Base-by-base conservation (phyloP, 37 sponge, comb jelly and placozoan species). In the Amphimedon queenslandica region DNA sequence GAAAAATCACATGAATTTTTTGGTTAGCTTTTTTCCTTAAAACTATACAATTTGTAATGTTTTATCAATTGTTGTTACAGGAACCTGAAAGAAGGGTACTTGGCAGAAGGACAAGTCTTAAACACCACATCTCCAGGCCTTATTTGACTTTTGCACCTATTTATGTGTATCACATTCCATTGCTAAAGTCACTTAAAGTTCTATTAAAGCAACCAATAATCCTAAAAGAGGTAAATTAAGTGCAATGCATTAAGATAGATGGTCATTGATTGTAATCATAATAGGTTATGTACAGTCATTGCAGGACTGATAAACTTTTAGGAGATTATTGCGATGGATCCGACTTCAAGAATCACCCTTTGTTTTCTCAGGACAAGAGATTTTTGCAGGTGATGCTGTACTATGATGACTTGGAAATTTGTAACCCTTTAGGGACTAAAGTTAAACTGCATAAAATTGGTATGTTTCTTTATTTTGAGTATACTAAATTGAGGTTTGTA, bases 331-430 rank as follows among this genome's bases (percentile, higher is more conserved):
- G 87, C 71, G 87, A 87, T 80, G 87, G 81, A 8, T 28, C 24
- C 16, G n/a, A 40, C 10, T 76, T 42, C 68, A 63, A 60, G 38
- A 18, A 53, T 24, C 77, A 80, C 63, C 73, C 72, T 20, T 63
- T 87, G 4, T 87, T 75, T 33, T 33, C 25, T 18, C 37, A 33
- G 0, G 66, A 75, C 42, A 32, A 39, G 2, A 47, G 58, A 33
- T 75, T 77, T 37, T 42, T 87, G 42, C 77, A 87, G 63, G 72
- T 87, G 33, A 63, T 64, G 58, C 39, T 80, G 39, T 87, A 80
- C 37, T 87, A 77, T 64, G 87, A 80, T 76, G 81, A 87, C 6
- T 31, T 80, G n/a, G 87, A 86, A 65, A 58, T 86, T 1, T 75
- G 77, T 58, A 87, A 87, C 70, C 87, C 81, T 32, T 56, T 81